These are phyloP conservation scores for Caenorhabditis doughertyi DNA, from an alignment of 2,888 invertebrate species.

Conservation along the genomic window DNA sequence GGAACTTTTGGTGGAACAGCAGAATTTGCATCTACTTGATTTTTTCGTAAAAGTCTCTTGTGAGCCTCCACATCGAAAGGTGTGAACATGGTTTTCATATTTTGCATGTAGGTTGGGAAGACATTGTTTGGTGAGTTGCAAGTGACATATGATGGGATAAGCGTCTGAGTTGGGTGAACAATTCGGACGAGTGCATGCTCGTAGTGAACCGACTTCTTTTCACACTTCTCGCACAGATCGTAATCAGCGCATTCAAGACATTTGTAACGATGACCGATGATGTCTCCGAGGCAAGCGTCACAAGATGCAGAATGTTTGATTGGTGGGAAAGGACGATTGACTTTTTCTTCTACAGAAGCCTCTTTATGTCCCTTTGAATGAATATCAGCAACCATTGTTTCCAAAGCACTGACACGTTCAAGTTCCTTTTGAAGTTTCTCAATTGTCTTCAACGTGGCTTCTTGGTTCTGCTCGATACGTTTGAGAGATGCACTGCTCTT, in stretches of 20 bases:
- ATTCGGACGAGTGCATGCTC: conserved; percentile 58
- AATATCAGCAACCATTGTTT: conserved; percentile 19
- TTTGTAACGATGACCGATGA: conserved; percentile 62
- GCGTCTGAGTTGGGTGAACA: conserved; percentile 35
- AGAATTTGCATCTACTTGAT: neutral
- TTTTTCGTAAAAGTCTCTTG: too few relatives aligned
- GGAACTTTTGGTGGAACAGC: conserved; percentile 12
- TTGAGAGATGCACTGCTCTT: conserved; percentile 42
- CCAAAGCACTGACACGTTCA: conserved; percentile 4
- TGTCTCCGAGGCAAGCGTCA: conserved; percentile 51
- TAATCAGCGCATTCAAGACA: conserved; percentile 61
- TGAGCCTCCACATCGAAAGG: neutral
- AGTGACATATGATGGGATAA: conserved; percentile 44
- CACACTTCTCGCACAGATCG: conserved; percentile 61
- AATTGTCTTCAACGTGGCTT: conserved; percentile 33
- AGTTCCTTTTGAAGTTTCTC: conserved; percentile 25
- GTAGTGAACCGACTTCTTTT: conserved; percentile 54
- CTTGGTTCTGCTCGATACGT: conserved; percentile 45
- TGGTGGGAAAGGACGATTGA: conserved; percentile 12
- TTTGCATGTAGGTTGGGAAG: conserved; percentile 44
- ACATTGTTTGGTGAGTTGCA: conserved; percentile 41
- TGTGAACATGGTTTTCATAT: neutral
- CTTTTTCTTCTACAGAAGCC: neutral
- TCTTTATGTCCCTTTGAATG: neutral
- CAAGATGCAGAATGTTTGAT: conserved; percentile 44